Percentiles rank a stretch among this genome's conserved stretches.
These are phyloP conservation scores for Coreoperca whiteheadi DNA, from an alignment of 2,113 vertebrate species.

Conservation along the genomic window DNA sequence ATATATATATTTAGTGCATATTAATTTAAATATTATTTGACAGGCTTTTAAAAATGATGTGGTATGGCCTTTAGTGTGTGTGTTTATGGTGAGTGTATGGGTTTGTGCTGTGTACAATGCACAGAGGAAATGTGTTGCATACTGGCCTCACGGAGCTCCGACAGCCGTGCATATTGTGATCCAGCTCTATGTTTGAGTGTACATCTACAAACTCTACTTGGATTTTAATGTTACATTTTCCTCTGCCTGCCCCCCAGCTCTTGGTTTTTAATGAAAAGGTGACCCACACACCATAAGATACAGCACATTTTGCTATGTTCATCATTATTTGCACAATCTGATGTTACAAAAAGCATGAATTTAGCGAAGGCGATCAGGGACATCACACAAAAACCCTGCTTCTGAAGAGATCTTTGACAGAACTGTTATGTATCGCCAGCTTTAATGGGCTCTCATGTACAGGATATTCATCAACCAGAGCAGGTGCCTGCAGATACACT, in stretches of 20 bases:
- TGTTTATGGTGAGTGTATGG: constrained; percentile 9
- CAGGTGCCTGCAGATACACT: constrained; percentile 68
- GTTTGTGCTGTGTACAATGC: constrained; percentile 34
- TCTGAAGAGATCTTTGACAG: constrained; percentile 63
- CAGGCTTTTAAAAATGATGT: neutral
- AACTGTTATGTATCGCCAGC: constrained; percentile 47
- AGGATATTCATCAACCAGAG: constrained; percentile 69
- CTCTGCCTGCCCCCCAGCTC: neutral
- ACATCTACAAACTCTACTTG: constrained; percentile 21
- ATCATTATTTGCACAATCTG: constrained; percentile 29
- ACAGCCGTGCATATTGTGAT: constrained; percentile 4
- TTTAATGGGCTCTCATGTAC: constrained; percentile 70
- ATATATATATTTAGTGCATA: too few species aligned
- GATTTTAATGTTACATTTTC: constrained; percentile 4
- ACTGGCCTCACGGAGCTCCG: neutral
- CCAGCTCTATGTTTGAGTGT: neutral
- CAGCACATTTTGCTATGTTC: neutral
- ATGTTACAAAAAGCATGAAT: constrained; percentile 25
- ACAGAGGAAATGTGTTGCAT: constrained; percentile 55
- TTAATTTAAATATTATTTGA: neutral
- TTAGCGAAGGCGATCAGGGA: constrained; percentile 12
- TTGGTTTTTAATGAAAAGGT: constrained; percentile 8
- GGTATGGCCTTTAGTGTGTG: neutral
- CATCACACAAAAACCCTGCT: constrained; percentile 18
- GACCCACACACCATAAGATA: constrained; percentile 19